Percentiles rank a stretch among this genome's conserved stretches.
These are phyloP conservation scores for Nematolebias whitei DNA, from an alignment of 2,113 vertebrate genomes.

Conservation along the genomic window DNA sequence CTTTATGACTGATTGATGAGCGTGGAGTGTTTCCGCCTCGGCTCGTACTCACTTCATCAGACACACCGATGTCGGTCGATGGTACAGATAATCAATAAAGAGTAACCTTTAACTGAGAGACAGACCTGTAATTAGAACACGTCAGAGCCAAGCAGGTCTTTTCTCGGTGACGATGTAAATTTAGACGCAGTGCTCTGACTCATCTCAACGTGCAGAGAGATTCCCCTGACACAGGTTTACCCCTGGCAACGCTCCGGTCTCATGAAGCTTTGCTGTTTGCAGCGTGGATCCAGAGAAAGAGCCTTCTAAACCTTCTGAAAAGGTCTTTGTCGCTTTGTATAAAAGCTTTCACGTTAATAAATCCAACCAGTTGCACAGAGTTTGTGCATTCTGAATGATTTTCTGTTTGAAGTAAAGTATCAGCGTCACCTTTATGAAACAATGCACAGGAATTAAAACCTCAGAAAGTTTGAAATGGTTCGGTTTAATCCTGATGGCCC, in stretches of 20 bases:
- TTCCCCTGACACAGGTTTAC: not conserved
- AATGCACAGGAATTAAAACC: no score
- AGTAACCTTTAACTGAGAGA: constrained; percentile 26
- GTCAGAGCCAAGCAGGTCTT: constrained; percentile 23
- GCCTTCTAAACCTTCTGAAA: not conserved
- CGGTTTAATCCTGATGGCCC: no score
- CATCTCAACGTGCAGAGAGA: constrained; percentile 22
- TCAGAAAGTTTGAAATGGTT: no score
- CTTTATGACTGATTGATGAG: constrained; percentile 12
- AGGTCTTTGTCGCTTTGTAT: not conserved
- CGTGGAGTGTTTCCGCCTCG: not conserved
- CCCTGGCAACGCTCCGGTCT: constrained; percentile 3
- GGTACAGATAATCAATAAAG: constrained; percentile 24
- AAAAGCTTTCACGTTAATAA: not conserved
- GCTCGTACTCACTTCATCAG: constrained; percentile 11
- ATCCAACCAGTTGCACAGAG: no score
- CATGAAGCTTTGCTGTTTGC: not conserved
- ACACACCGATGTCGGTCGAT: constrained; percentile 14
- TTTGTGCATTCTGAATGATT: no score
- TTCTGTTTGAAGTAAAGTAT: no score
- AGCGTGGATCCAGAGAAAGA: not conserved
- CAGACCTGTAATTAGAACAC: constrained; percentile 26
- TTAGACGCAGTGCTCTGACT: constrained; percentile 28
- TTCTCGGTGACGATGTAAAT: constrained; percentile 37
- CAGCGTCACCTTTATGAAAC: no score